phyloP scores from a whole-genome alignment of 2,888 invertebrate species.

The Ditula angustiorana region DNA sequence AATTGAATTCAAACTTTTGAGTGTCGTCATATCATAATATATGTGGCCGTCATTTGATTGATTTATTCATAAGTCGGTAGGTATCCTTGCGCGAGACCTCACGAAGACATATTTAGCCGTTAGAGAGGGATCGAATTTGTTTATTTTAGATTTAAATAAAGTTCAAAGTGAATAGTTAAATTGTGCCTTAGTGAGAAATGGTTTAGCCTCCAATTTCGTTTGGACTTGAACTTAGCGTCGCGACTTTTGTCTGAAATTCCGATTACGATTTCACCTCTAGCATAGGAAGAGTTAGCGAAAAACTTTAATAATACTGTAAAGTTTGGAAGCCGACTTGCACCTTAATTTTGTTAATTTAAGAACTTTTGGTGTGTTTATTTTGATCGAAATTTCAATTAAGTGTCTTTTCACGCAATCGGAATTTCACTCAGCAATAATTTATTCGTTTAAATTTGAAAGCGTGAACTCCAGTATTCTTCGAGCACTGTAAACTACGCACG shows the following conservation, averaged over 20 bases:
- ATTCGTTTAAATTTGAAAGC: conserved; percentile 12
- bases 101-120: conserved; percentile 13
- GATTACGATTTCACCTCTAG: conserved; percentile 23
- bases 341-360: conserved; percentile 9
- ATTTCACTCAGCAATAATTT: conserved; percentile 4
- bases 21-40: conserved; percentile 25
- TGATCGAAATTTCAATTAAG: conserved; percentile 13
- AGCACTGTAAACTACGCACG: conserved; percentile 74
- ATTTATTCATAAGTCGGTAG: conserved; percentile 23
- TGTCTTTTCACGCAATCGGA: conserved; percentile 23
- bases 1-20: conserved; percentile 13
- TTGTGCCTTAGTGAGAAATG: conserved; percentile 83
- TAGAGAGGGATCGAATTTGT: conserved; percentile 70
- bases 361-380: conserved; percentile 38
- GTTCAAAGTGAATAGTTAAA: conserved; percentile 82
- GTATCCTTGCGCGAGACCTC: conserved; percentile 14
- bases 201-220: conserved; percentile 72
- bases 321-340: background rate
- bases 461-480: conserved; percentile 49
- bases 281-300: conserved; percentile 16
- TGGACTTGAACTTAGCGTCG: conserved; percentile 48
- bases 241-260: conserved; percentile 24
- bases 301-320: conserved; percentile 14
- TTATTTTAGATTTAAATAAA: conserved; percentile 78
- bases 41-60: conserved; percentile 16